Base-by-base conservation (phyloP, 2,113 vertebrate genomes). In the Struthidea cinerea region DNA sequence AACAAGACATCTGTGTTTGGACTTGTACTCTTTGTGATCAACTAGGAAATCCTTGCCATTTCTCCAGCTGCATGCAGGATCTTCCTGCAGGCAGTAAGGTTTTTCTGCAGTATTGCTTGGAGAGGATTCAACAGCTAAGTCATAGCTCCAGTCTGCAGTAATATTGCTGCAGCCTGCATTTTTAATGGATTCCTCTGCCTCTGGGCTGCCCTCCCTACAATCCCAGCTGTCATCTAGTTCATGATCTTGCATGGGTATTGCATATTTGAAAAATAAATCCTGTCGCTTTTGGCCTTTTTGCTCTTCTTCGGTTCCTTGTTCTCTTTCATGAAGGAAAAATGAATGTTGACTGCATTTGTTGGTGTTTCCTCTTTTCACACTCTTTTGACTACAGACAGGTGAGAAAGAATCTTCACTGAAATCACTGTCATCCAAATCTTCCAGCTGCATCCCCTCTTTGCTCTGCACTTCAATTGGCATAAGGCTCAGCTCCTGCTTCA, bases 321-420 rank as follows among this genome's bases (percentile, higher is more conserved):
- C 94, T 89, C 90, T 68, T 65, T 95, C 96, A 68, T 98, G 98
- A 71, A 98, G 98, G 75, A 98, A 98, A 83, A 98, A 98, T 0
- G 98, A 98, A n/a, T 76, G 78, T 35, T 97, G 81, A 4, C 82
- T 96, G 30, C 80, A 81, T 53, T 97, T 94, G 26, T 59, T 60
- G 37, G 41, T 27, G 19, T 37, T 81, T 56, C 83, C 92, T 26
- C 47, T 96, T 82, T 97, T 96, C n/a, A 73, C 8, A 0, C 63
- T 93, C 67, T 95, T 97, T 47, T 97, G 96, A 93, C 52, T 96
- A 26, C 97, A 96, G 22, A 88, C 28, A 32, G 95, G 96, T 33
- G 98, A 98, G 77, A 98, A 98, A 32, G 98, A 98, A 69, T 98
- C 98, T 89, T 98, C 98, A 74, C 98, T 98, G 90, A 98, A 98